These are phyloP conservation scores for Dipodomys stephensi DNA, from an alignment of 2,113 vertebrate species.

Conservation along the genomic window DNA sequence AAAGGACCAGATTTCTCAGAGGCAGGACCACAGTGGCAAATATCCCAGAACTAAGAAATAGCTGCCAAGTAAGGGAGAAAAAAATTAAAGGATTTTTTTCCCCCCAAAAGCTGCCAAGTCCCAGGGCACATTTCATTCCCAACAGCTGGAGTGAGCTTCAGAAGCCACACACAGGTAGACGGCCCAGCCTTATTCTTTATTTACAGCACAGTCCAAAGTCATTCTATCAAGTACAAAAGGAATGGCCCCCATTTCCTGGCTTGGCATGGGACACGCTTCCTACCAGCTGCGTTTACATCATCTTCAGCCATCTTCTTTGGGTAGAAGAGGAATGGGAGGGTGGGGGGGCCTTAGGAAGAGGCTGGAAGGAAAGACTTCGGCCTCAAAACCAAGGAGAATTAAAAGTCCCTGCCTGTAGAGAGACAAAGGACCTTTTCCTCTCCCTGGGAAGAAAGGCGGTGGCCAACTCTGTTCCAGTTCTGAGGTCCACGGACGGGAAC, in stretches of 20 bases:
- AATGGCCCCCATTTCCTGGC: constrained; percentile 62
- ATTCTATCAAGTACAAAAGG: constrained; percentile 63
- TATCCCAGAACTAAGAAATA: constrained; percentile 69
- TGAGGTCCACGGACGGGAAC: neutral
- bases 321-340: neutral
- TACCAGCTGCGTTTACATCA: constrained; percentile 68
- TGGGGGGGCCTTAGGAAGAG: neutral
- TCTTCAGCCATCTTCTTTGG: constrained; percentile 47
- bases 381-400: constrained; percentile 47
- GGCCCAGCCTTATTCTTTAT: constrained; percentile 80
- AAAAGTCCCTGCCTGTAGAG: neutral
- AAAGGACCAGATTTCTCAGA: constrained; percentile 76
- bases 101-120: constrained; percentile 34
- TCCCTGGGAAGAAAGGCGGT: constrained; percentile 28
- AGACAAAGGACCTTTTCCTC: constrained; percentile 49
- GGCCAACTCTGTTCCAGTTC: neutral
- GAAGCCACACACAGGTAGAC: constrained; percentile 71
- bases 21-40: constrained; percentile 69
- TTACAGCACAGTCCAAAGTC: constrained; percentile 54
- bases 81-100: constrained; percentile 55
- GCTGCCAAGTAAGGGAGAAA: constrained; percentile 64
- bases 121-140: constrained; percentile 4
- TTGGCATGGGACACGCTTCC: constrained; percentile 49
- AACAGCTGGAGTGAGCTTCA: constrained; percentile 52
- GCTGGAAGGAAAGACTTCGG: constrained; percentile 47